phyloP scores from a whole-genome alignment of 2,113 vertebrate genomes.

The Speoplatyrhinus poulsoni region DNA sequence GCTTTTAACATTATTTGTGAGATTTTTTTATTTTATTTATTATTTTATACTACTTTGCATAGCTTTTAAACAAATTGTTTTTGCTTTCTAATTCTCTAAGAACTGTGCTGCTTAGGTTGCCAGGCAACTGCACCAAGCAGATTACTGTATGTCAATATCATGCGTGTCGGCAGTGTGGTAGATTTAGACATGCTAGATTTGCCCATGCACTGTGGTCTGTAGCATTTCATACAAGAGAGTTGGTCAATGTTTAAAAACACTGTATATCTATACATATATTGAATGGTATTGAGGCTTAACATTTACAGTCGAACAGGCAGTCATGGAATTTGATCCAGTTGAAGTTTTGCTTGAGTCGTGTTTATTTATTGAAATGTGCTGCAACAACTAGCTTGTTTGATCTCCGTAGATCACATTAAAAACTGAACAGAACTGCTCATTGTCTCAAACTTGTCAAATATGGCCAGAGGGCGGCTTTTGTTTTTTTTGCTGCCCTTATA shows the following conservation, averaged over 20 bases:
- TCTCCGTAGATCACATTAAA: slow-evolving; percentile 41
- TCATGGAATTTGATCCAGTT: slow-evolving; percentile 39
- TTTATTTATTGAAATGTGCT: slow-evolving; percentile 75
- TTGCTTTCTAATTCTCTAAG: slow-evolving; percentile 61
- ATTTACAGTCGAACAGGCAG: slow-evolving; percentile 58
- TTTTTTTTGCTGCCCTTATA: slow-evolving; percentile 21
- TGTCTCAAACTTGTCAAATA: slow-evolving; percentile 44
- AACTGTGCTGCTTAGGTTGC: slow-evolving; percentile 67
- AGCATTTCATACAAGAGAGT: slow-evolving; percentile 63
- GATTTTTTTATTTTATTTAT: slow-evolving; percentile 68
- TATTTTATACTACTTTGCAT: slow-evolving; percentile 70
- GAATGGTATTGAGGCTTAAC: slow-evolving; percentile 59
- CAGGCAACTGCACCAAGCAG: slow-evolving; percentile 71
- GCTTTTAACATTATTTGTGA: slow-evolving; percentile 55
- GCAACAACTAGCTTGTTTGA: slow-evolving; percentile 65
- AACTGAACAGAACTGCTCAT: slow-evolving; percentile 35
- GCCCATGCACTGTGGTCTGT: slow-evolving; percentile 68
- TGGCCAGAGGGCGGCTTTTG: slow-evolving; percentile 23
- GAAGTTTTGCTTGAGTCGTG: slow-evolving; percentile 63
- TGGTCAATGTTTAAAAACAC: slow-evolving; percentile 62
- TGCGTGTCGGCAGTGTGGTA: slow-evolving; percentile 69
- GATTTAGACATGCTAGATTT: slow-evolving; percentile 71
- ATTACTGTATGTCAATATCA: slow-evolving; percentile 61
- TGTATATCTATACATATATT: slow-evolving; percentile 65
- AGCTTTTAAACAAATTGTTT: slow-evolving; percentile 54